phyloP scores from a whole-genome alignment of 2,113 vertebrate species.

The Ginglymostoma cirratum region DNA sequence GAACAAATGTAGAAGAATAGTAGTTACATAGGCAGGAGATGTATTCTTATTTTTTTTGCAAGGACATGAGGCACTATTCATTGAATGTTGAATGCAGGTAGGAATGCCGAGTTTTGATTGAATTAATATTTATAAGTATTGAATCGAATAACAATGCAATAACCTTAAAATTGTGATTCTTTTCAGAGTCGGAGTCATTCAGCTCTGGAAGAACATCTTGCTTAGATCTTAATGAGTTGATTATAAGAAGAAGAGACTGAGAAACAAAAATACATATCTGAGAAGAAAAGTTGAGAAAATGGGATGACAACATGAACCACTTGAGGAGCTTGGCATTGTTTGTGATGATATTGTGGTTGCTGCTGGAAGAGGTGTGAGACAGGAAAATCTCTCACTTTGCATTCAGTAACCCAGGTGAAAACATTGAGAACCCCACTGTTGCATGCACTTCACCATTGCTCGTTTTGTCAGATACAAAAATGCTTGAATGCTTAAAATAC shows the following conservation, averaged over 20 bases:
- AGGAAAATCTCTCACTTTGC: not conserved
- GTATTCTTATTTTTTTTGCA: not conserved
- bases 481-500: not conserved
- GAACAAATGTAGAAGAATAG: not conserved
- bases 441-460: not conserved
- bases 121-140: not conserved
- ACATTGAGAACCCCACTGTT: not conserved
- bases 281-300: not conserved
- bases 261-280: not conserved
- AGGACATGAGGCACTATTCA: not conserved
- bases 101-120: not conserved
- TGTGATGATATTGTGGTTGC: not conserved
- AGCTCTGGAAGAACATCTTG: not conserved
- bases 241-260: not conserved
- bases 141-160: not conserved
- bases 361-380: not conserved
- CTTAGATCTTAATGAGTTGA: constrained; percentile 22
- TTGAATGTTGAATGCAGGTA: constrained; percentile 14
- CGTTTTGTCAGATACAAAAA: not conserved
- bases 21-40: not conserved
- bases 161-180: constrained; percentile 1
- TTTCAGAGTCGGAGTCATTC: not conserved
- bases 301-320: not conserved
- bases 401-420: not conserved
- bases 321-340: not conserved